A percentile compares a stretch with the other conserved stretches of the same genome.
Evolutionary conservation across 1,140 invertebrate genomes (phyloP).

Genomic region (Formica selysi): DNA sequence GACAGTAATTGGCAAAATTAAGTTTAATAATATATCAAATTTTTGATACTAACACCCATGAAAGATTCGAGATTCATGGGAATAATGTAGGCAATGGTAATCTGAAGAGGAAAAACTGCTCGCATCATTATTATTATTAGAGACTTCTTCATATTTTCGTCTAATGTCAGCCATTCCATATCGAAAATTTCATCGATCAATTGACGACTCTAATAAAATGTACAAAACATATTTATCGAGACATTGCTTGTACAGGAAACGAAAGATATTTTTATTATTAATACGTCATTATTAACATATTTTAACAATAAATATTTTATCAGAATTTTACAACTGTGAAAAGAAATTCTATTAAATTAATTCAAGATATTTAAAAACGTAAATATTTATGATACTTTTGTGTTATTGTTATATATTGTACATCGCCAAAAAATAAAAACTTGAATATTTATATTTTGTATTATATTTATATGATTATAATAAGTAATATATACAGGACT

Average conservation of each 20-base stretch:
- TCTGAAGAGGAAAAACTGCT: conserved; percentile 56
- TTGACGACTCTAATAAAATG: conserved; percentile 37
- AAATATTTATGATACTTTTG: neutral
- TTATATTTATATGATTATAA: no score
- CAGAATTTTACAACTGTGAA: neutral
- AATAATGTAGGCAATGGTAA: conserved; percentile 47
- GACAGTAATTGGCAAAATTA: neutral
- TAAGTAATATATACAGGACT: no score
- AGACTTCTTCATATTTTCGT: conserved; percentile 2
- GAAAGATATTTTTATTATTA: neutral
- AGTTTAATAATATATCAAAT: neutral
- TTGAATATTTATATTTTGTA: neutral
- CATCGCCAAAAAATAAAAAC: neutral
- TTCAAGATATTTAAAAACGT: neutral
- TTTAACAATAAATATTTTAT: neutral
- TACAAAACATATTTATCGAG: neutral
- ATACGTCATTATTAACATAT: neutral
- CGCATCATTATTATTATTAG: conserved; percentile 63
- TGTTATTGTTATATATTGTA: neutral
- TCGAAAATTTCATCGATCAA: conserved; percentile 51
- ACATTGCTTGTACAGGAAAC: neutral
- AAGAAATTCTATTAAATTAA: neutral
- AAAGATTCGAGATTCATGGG: conserved; percentile 58
- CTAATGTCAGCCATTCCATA: conserved; percentile 47
- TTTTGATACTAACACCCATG: conserved; percentile 40